These are phyloP conservation scores for Rhynchomys soricoides DNA, from an alignment of 2,113 vertebrate species.

Conservation along the genomic window DNA sequence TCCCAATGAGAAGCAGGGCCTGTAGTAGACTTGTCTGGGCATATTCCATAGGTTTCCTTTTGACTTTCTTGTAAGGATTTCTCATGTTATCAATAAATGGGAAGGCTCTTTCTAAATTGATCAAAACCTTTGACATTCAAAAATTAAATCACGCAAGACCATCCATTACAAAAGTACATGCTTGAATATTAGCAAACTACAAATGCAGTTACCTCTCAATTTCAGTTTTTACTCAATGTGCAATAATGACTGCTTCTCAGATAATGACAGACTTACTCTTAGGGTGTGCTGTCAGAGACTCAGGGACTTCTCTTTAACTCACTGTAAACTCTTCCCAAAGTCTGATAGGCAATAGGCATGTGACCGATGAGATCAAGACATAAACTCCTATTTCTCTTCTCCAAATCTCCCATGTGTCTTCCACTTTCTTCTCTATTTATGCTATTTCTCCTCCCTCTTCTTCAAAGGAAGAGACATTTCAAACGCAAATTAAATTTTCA, in stretches of 20 bases:
- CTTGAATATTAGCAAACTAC: background rate
- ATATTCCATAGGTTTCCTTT: background rate
- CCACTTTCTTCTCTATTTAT: background rate
- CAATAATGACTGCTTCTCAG: slow-evolving; percentile 35
- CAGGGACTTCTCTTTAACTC: background rate
- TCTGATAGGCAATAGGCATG: background rate
- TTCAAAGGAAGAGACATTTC: background rate
- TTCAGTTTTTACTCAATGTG: slow-evolving; percentile 13
- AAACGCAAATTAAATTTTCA: background rate
- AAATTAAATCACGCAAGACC: slow-evolving; percentile 40
- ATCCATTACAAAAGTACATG: background rate
- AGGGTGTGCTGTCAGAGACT: background rate
- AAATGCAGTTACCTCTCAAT: background rate
- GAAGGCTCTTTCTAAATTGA: slow-evolving; percentile 5
- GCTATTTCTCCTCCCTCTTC: background rate
- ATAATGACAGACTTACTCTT: background rate
- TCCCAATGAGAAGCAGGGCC: slow-evolving; percentile 63
- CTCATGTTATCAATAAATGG: slow-evolving; percentile 59
- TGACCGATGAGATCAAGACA: background rate
- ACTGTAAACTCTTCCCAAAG: background rate
- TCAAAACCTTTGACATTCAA: slow-evolving; percentile 10
- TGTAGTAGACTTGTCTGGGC: slow-evolving; percentile 63
- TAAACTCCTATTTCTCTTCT: background rate
- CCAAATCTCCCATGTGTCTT: background rate
- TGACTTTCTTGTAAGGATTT: slow-evolving; percentile 58